phyloP scores from a whole-genome alignment of 2,888 invertebrate species.

The Smittia aterrima region DNA sequence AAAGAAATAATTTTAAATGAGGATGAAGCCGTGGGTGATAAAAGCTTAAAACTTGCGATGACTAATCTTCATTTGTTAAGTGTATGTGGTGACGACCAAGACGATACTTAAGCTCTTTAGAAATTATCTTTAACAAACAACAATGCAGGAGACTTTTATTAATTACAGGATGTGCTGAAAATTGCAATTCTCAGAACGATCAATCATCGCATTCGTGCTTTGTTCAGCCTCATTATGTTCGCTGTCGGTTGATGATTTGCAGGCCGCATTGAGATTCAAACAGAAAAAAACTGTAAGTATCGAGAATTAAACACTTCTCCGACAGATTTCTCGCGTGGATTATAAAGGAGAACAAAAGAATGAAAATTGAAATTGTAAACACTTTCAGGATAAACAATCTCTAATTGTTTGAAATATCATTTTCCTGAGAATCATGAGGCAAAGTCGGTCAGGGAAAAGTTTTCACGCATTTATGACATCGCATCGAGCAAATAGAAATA shows the following conservation, averaged over 20 bases:
- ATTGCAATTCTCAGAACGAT: slow-evolving; percentile 26
- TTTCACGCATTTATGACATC: slow-evolving; percentile 3
- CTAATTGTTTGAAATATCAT: neutral
- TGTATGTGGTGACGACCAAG: neutral
- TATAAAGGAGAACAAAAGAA: neutral
- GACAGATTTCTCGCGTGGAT: neutral
- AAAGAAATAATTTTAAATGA: neutral
- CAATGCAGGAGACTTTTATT: slow-evolving; percentile 15
- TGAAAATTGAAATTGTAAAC: neutral
- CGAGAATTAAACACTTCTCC: neutral
- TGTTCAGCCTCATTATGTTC: slow-evolving; percentile 8
- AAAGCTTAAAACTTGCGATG: slow-evolving; percentile 19
- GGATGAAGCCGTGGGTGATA: slow-evolving; percentile 16
- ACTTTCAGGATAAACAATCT: neutral
- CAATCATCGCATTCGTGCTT: slow-evolving; percentile 18
- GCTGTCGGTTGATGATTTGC: neutral
- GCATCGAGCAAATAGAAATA: neutral
- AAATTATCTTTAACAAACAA: neutral
- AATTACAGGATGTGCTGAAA: slow-evolving; percentile 31
- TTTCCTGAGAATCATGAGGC: neutral
- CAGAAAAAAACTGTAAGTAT: neutral
- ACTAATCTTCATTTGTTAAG: slow-evolving; percentile 26
- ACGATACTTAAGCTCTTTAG: too few relatives aligned
- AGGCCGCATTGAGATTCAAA: too few relatives aligned
- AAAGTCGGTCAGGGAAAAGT: neutral